phyloP scores from a whole-genome alignment of 2,113 vertebrate species.

The Leucopsar rothschildi region DNA sequence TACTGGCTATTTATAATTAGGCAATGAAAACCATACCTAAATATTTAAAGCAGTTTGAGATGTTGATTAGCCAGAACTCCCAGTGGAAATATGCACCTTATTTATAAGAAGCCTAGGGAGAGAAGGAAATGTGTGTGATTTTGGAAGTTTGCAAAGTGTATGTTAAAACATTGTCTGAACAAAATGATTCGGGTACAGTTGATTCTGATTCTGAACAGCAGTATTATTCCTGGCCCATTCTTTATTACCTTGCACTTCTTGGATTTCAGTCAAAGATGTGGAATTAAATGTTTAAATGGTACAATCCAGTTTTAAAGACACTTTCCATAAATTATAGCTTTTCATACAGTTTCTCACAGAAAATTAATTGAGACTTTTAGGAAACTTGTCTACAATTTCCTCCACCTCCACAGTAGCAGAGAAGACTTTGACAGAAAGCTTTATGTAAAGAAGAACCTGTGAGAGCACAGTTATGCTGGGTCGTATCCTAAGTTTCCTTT shows the following conservation, averaged over 20 bases:
- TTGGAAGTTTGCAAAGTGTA: background rate
- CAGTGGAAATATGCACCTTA: background rate
- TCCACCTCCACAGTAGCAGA: background rate
- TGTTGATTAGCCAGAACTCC: background rate
- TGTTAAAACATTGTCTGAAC: background rate
- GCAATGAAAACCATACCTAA: background rate
- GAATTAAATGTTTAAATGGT: background rate
- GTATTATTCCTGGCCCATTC: background rate
- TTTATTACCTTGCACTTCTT: background rate
- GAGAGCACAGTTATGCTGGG: background rate
- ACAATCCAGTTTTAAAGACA: background rate
- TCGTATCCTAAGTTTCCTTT: background rate
- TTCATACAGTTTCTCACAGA: background rate
- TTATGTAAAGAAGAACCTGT: background rate
- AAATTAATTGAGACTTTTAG: background rate
- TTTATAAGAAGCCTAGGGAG: background rate
- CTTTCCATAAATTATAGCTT: background rate
- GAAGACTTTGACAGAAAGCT: background rate
- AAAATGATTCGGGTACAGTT: background rate
- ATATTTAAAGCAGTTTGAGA: constrained; percentile 15
- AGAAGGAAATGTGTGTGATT: background rate
- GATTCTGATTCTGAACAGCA: background rate
- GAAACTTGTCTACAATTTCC: background rate
- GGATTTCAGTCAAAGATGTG: background rate
- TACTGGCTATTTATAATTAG: background rate